Conservation (phyloP, 2,113 vertebrate species). For the Gnathonemus longibarbis region DNA sequence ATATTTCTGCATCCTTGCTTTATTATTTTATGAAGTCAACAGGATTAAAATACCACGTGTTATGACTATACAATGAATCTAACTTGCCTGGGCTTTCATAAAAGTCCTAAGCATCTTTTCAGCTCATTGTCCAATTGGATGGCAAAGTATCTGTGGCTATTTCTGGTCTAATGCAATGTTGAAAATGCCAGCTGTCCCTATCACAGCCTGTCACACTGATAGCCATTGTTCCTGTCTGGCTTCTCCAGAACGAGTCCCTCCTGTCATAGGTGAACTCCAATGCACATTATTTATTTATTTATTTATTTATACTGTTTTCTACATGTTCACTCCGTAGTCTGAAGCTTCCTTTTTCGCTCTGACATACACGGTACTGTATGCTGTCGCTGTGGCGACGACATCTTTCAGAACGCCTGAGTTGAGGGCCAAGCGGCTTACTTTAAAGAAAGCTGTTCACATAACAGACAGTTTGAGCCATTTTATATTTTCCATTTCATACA, state of each 20-base stretch:
- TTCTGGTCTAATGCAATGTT: slow-evolving; percentile 61
- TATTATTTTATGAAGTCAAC: neutral
- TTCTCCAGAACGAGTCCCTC: neutral
- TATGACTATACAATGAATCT: slow-evolving; percentile 22
- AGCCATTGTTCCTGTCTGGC: neutral
- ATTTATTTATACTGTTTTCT: neutral
- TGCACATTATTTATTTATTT: neutral
- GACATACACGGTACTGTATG: neutral
- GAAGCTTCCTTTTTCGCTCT: neutral
- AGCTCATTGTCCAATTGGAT: slow-evolving; percentile 59
- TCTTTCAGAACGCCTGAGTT: neutral
- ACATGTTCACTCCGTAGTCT: neutral
- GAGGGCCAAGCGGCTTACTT: neutral
- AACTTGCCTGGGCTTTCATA: slow-evolving; percentile 42
- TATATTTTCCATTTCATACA: neutral
- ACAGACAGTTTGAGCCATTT: neutral
- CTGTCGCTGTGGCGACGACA: neutral
- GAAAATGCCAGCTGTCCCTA: slow-evolving; percentile 68
- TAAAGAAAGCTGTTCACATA: neutral
- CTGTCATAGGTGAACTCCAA: neutral
- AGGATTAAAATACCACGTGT: neutral
- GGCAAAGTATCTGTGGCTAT: slow-evolving; percentile 57
- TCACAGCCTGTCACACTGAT: neutral
- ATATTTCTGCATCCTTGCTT: neutral
- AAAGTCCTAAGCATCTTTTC: slow-evolving; percentile 45